A percentile compares a stretch with the other conserved stretches of the same genome.
These are phyloP conservation scores for Tiphia femorata DNA, from an alignment of 2,888 invertebrate species.

Conservation along the genomic window DNA sequence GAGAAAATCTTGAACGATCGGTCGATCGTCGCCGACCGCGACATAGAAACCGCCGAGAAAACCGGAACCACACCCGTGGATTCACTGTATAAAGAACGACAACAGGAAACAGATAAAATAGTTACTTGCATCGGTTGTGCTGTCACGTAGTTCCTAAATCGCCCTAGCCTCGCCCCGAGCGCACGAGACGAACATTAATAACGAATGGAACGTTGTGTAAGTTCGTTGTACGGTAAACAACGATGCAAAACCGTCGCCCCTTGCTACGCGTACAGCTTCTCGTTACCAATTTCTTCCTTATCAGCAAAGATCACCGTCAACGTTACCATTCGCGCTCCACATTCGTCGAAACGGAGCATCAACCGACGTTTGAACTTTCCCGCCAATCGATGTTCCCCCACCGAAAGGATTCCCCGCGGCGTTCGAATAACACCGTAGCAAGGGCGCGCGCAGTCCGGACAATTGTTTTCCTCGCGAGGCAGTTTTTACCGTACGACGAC, in stretches of 20 bases:
- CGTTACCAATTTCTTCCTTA: no score
- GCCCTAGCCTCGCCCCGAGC: constrained; percentile 68
- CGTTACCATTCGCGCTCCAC: no score
- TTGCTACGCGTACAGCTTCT: no score
- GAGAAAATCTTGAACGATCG: neutral
- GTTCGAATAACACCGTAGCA: no score
- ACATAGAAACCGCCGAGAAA: constrained; percentile 41
- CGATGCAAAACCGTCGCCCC: constrained; percentile 13
- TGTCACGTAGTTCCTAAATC: constrained; percentile 69
- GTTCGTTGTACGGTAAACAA: constrained; percentile 43
- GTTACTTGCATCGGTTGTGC: constrained; percentile 69
- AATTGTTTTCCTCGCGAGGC: no score
- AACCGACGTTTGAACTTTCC: no score
- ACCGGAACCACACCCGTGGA: constrained; percentile 28
- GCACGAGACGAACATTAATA: constrained; percentile 47
- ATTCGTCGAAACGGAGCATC: no score
- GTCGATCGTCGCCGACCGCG: constrained; percentile 16
- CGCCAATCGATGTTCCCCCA: no score
- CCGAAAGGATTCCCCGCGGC: no score
- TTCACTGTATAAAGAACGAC: constrained; percentile 37
- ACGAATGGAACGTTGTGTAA: constrained; percentile 23
- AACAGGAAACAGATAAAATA: constrained; percentile 55
- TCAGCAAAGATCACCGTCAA: no score
- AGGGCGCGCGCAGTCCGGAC: no score
- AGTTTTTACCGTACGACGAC: constrained; percentile 45